Evolutionary conservation across 1,140 invertebrate species (phyloP).

Genomic region (Zelostemma sp.): DNA sequence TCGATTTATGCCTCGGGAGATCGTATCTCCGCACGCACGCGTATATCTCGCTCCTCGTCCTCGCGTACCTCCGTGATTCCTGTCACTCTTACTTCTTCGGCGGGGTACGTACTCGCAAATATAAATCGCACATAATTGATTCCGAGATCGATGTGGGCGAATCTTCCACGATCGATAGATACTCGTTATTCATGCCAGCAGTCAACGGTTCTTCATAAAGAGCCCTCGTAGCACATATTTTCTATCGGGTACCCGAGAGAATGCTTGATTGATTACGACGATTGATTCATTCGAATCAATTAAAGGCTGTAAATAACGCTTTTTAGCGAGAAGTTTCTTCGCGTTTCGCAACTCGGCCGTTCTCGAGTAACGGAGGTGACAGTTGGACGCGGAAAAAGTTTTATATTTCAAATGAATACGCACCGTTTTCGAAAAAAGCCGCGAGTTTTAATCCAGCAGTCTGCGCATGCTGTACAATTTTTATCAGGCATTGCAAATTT

Average conservation of each 20-base stretch:
- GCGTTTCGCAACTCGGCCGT: not conserved
- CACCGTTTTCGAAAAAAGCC: too few species aligned
- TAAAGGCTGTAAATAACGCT: not conserved
- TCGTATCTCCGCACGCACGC: conserved; percentile 42
- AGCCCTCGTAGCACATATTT: conserved; percentile 40
- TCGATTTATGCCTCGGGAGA: conserved; percentile 54
- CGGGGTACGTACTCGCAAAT: conserved; percentile 49
- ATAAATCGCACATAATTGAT: conserved; percentile 63
- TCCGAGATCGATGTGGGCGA: conserved; percentile 58
- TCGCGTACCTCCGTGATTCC: conserved; percentile 6
- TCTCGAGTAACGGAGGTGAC: too few species aligned
- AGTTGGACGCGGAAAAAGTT: too few species aligned
- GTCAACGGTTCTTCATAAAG: conserved; percentile 33
- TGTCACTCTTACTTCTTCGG: conserved; percentile 17
- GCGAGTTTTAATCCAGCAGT: too few species aligned
- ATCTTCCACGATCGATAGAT: conserved; percentile 50
- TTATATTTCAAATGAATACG: too few species aligned
- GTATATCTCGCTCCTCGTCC: conserved; percentile 9
- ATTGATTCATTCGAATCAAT: not conserved
- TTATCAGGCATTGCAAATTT: too few species aligned
- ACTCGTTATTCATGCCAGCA: conserved; percentile 45
- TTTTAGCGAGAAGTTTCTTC: not conserved
- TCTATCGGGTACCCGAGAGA: not conserved
- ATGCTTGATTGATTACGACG: not conserved
- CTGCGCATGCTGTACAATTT: too few species aligned